Conservation (phyloP, 2,113 vertebrate genomes). For the Addax nasomaculatus region DNA sequence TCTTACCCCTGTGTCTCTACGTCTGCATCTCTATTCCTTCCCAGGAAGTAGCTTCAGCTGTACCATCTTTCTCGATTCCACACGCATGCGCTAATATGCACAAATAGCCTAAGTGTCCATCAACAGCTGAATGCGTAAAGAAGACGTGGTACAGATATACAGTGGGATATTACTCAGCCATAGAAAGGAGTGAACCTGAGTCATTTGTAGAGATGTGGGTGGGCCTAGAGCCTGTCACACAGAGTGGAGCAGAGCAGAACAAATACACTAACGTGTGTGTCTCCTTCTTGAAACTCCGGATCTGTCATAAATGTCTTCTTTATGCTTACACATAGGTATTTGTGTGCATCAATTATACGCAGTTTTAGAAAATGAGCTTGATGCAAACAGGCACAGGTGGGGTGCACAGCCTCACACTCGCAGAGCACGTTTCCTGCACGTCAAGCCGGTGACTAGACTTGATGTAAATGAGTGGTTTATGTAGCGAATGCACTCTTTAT, state of each 20-base stretch:
- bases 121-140: fast-evolving
- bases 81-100: not conserved
- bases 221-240: not conserved
- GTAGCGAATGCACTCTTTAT: not conserved
- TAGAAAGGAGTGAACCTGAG: fast-evolving
- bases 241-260: fast-evolving
- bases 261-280: fast-evolving
- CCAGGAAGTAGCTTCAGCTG: not conserved
- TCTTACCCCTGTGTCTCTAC: fast-evolving
- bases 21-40: not conserved
- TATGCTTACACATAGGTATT: not conserved
- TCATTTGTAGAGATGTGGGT: not conserved
- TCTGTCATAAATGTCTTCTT: not conserved
- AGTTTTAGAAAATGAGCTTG: not conserved
- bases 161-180: fast-evolving
- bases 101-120: not conserved
- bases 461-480: not conserved
- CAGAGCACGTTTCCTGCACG: not conserved
- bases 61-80: not conserved
- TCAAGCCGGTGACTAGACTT: not conserved
- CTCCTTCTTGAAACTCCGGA: not conserved
- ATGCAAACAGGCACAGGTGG: fast-evolving
- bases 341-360: not conserved
- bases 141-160: fast-evolving
- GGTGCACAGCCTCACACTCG: fast-evolving